Evolutionary conservation across 2,113 vertebrate species (phyloP).

Genomic region (Ceuthmochares aereus): DNA sequence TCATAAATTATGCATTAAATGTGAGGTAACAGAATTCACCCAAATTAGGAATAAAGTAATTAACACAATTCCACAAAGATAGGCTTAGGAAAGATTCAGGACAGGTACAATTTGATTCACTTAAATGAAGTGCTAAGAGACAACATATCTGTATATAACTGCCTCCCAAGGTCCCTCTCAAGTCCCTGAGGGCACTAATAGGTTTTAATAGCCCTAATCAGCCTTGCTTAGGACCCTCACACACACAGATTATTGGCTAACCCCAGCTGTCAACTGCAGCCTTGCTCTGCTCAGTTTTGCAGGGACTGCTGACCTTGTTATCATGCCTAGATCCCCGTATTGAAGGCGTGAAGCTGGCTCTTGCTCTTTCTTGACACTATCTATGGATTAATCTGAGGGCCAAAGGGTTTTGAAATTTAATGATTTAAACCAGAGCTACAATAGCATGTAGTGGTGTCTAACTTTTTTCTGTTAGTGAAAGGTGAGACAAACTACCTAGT

Average conservation of each 20-base stretch:
- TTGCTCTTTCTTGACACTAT: background rate
- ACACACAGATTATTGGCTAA: background rate
- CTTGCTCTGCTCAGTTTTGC: background rate
- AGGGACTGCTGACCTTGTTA: background rate
- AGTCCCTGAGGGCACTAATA: background rate
- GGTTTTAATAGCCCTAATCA: background rate
- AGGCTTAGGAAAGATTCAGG: background rate
- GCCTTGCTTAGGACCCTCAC: background rate
- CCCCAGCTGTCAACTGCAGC: too few relatives aligned
- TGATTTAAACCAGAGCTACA: background rate
- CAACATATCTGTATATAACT: background rate
- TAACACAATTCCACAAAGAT: background rate
- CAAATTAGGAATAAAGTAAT: background rate
- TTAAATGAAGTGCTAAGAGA: background rate
- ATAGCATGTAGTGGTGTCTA: too few relatives aligned
- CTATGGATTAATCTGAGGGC: background rate
- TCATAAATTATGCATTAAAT: background rate
- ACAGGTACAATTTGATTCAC: background rate
- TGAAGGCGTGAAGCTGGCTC: background rate
- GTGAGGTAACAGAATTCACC: background rate
- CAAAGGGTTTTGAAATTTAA: background rate
- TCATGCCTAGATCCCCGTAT: too few relatives aligned
- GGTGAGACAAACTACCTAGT: accelerated
- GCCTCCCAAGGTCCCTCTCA: background rate
- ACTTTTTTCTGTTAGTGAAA: background rate